phyloP scores from a whole-genome alignment of 2,888 invertebrate genomes.

The Steinernema carpocapsae region DNA sequence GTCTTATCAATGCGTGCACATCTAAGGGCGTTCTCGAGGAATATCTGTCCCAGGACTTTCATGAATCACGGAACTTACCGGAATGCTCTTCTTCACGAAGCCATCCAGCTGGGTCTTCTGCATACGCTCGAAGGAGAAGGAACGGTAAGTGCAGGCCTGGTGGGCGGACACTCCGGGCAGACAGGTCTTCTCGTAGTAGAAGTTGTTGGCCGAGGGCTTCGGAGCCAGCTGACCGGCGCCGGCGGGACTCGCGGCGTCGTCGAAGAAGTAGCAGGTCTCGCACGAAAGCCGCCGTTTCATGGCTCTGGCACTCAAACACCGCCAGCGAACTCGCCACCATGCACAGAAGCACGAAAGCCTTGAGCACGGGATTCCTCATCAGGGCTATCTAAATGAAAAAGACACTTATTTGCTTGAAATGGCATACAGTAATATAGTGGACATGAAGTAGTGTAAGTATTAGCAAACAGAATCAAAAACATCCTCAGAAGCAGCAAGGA shows the following conservation, averaged over 20 bases:
- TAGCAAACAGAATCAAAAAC: no score
- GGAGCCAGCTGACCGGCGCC: conserved; percentile 67
- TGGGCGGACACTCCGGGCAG: conserved; percentile 68
- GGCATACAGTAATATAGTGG: no score
- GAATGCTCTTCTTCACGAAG: conserved; percentile 70
- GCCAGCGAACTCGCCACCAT: neutral
- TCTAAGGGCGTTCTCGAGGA: neutral
- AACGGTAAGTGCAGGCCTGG: conserved; percentile 69
- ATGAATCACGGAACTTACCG: conserved; percentile 53
- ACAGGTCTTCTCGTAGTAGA: conserved; percentile 70
- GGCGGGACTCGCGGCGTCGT: conserved; percentile 68
- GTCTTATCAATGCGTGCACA: conserved; percentile 16
- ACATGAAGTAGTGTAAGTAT: no score
- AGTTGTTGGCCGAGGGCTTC: conserved; percentile 69
- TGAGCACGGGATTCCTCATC: no score
- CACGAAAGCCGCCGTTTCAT: conserved; percentile 67
- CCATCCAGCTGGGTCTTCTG: conserved; percentile 72
- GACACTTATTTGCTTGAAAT: no score
- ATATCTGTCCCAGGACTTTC: neutral
- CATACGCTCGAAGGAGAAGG: conserved; percentile 72
- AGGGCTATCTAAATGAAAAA: no score
- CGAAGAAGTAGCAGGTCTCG: conserved; percentile 69
- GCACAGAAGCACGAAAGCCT: conserved; percentile 5
- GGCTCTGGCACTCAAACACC: conserved; percentile 58
- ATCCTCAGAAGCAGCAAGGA: no score